Base-by-base conservation (phyloP, 2,888 invertebrate species). In the Drosophila vallismaia region DNA sequence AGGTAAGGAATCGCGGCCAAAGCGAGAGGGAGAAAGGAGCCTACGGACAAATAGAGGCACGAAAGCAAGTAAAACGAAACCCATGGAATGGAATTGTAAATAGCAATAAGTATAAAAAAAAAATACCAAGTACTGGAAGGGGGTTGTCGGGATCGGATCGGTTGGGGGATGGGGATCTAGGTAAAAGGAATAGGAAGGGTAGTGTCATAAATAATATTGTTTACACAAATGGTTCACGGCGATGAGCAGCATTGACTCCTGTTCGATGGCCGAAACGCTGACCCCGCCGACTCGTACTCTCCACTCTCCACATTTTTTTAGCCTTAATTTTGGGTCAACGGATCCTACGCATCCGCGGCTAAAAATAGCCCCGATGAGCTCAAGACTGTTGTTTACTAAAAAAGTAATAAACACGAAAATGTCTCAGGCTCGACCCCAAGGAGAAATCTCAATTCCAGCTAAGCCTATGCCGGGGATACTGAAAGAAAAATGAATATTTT, bases 221-320 rank as follows among this genome's bases (percentile, higher is more conserved):
- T 83, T 83, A 86, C 86, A 84, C 86, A 83, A 83, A 81, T 83
- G 83, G 81, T 81, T 84, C 72, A 71, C 74, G 69, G 63, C 60
- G 71, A 62, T 50, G 83, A 67, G 67, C 54, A 59, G 54, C 52
- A 6, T 57, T 59, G 71, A 71, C 79, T 85, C 81, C 81, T 81
- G 77, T 53, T 54, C 50, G 62, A 62, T 66, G 56, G 57, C 73
- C 70, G 54, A 77, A 59, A 33, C 67, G 58, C 48, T 62, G 58
- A 62, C 62, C 73, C 60, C 62, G 31, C n/a, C 38, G 31, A 31
- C 7, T 50, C 9, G 50, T 51, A 28, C 9, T 51, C 14, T 57
- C 42, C 42, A 4, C 44, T 44, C 44, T 44, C 54, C 9, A 52
- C 9, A 52, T 28, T 56, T 28, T 56, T 38, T 51, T n/a, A 31